phyloP scores from a whole-genome alignment of 2,113 vertebrate species.

The Seriola rivoliana region DNA sequence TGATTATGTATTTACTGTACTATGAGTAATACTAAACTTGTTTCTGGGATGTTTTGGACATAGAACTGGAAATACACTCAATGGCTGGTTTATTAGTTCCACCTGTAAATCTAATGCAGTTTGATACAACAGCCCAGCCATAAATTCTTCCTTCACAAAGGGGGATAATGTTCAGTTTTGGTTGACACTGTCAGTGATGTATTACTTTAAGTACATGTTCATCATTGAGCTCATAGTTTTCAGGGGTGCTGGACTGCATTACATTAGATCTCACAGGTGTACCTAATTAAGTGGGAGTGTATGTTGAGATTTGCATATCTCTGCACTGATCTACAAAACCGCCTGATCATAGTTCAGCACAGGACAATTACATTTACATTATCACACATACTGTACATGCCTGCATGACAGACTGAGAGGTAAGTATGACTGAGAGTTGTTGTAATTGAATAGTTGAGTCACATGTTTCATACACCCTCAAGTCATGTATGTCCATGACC shows the following conservation, averaged over 20 bases:
- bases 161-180: not conserved
- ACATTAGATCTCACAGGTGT: not conserved
- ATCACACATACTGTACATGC: not conserved
- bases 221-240: not conserved
- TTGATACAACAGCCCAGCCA: not conserved
- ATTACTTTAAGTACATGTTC: not conserved
- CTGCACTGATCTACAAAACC: not conserved
- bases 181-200: too few relatives aligned
- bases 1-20: not conserved
- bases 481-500: not conserved
- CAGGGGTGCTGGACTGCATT: not conserved
- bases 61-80: not conserved
- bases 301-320: not conserved
- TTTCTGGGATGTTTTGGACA: conserved; percentile 2
- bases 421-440: too few relatives aligned
- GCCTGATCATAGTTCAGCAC: not conserved
- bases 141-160: not conserved
- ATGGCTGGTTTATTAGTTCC: not conserved
- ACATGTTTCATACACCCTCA: not conserved
- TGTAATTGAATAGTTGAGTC: not conserved
- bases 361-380: not conserved
- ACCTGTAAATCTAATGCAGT: not conserved
- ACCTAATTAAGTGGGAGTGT: not conserved
- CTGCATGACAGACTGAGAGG: not conserved
- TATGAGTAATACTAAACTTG: not conserved